These are phyloP conservation scores for Bujurquina vittata DNA, from an alignment of 2,113 vertebrate species.

Conservation along the genomic window DNA sequence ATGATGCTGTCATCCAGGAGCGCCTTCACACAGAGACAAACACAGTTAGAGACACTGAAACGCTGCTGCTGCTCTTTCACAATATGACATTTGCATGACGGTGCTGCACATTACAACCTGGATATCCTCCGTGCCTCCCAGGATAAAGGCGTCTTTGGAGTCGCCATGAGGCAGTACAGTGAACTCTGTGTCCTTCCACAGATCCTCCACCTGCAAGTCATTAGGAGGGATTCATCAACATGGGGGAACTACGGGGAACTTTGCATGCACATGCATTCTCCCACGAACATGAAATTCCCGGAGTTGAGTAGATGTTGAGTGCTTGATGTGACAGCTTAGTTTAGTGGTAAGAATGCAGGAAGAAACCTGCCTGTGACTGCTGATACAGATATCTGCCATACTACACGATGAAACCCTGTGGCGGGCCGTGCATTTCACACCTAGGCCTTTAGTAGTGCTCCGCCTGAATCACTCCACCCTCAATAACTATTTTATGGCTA, in stretches of 20 bases:
- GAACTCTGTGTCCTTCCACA: conserved; percentile 85
- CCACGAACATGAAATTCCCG: not conserved
- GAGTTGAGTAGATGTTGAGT: fast-evolving
- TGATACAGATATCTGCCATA: not conserved
- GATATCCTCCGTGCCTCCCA: conserved; percentile 87
- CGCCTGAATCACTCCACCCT: too few species aligned
- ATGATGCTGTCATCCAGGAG: conserved; percentile 86
- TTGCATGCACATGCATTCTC: fast-evolving
- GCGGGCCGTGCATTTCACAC: too few species aligned
- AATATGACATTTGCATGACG: not conserved
- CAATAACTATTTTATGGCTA: too few species aligned
- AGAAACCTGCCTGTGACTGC: fast-evolving
- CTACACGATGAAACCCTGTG: not conserved
- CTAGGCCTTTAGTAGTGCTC: too few species aligned
- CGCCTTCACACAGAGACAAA: conserved; percentile 70
- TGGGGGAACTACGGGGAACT: not conserved
- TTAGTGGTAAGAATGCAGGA: too few species aligned
- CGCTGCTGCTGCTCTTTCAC: not conserved
- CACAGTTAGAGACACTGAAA: not conserved
- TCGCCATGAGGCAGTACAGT: conserved; percentile 81
- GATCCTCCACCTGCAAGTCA: conserved; percentile 80
- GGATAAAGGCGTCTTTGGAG: conserved; percentile 83
- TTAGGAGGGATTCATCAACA: not conserved
- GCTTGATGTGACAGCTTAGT: not conserved
- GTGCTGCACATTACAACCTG: conserved; percentile 73